Base-by-base conservation (phyloP, 2,888 invertebrate species). In the Heliconius cydno region DNA sequence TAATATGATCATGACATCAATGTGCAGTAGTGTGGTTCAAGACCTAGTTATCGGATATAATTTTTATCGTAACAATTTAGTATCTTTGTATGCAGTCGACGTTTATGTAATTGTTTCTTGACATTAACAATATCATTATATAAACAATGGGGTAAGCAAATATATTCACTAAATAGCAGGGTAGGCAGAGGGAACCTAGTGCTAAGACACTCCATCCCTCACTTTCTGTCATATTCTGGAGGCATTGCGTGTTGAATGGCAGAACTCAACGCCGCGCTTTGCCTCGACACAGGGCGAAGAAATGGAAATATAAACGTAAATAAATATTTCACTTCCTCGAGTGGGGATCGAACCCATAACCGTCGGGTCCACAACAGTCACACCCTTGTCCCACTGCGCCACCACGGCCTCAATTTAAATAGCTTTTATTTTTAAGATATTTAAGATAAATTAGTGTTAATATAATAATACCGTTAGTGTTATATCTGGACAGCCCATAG, bases 381-480 rank as follows among this genome's bases (percentile, higher is more conserved):
- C 30, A 30, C 3, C 7, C 2, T 5, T 7, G 34, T 7, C 1
- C 34, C 7, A 9, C 34, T 34, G 7, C 34, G 34, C 0, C 34
- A 34, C 7, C 1, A 25, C 25, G n/a, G 3, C 19, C n/a, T 1
- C 46, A 13, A 13, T 66, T 66, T 30, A 66, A 34, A 38, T n/a
- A 22, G n/a, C 12, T 38, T 15, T 13, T 25, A 12, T 38, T 5
- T 13, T 41, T n/a, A 60, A 57, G 41, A 76, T 68, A 82, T 13
- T 41, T n/a, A 60, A 57, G 41, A 76, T 68, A 82, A 82, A 91
- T 83, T 81, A 81, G 80, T 78, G 82, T 91, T 92, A 88, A 88
- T 90, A 90, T 93, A 91, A 85, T 81, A 85, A 87, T 90, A 88
- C 92, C 92, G 92, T 93, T 93, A 92, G 86, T 89, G 88, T 88